Base-by-base conservation (phyloP, 2,113 vertebrate genomes). In the Lamprotornis superbus region DNA sequence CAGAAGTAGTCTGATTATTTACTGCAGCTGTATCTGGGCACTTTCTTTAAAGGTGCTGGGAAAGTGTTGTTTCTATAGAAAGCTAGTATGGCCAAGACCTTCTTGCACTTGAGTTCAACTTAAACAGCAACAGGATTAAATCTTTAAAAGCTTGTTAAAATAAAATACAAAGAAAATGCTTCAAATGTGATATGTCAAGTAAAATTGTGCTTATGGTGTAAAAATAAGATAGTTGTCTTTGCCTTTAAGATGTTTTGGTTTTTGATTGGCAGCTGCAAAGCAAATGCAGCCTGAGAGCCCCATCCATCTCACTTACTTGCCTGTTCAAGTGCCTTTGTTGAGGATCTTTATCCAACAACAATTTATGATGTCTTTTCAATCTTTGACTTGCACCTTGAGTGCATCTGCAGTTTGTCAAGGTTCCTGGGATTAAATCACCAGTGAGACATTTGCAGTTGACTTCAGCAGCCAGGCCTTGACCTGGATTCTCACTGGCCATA, bases 301-400 rank as follows among this genome's bases (percentile, higher is more conserved):
- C 31, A 24, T 31, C 33, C 27, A 2, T 24, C 24, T 65, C 55
- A 31, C 22, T 16, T 7, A 9, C 23, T 39, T 0, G 0, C 28
- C 39, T 61, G 19, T 28, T 59, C 1, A 3, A 40, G 18, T 70
- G 60, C 52, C 47, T 65, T 59, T 55, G 47, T 25, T 53, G 39
- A 71, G 31, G 27, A 71, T 18, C 20, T 76, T 22, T 27, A 16
- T 71, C 1, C 3, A 20, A 37, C 44, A 59, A 31, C 2, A 22
- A 71, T 83, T 87, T 46, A n/a, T 19, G 11, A 7, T 59, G 24
- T 59, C 30, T 57, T 86, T 50, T 65, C 52, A 63, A 1, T 71
- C 60, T 65, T 33, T 74, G 50, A 31, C 65, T 70, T 84, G 56
- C 40, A 42, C 64, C 59, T 69, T 35, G 82, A 73, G 27, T 33